Conservation (phyloP, 2,113 vertebrate species). For the Phaethornis superciliosus region DNA sequence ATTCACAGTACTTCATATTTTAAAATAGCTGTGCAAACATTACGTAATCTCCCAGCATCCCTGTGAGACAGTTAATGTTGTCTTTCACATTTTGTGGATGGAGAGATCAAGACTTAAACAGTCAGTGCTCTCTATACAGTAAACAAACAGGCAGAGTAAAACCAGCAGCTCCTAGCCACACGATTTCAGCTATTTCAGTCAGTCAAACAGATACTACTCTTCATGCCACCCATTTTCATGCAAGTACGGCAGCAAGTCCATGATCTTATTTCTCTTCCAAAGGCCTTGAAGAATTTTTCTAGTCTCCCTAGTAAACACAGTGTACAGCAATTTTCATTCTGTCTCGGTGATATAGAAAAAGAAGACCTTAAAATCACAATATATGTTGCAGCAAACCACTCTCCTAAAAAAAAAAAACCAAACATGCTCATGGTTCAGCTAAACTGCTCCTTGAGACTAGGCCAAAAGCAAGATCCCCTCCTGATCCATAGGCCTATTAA, state of each 20-base stretch:
- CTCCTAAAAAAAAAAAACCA: background rate
- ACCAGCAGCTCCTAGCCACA: background rate
- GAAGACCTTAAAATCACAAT: background rate
- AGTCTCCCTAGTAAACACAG: background rate
- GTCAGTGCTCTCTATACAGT: background rate
- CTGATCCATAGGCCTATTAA: background rate
- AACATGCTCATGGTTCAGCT: background rate
- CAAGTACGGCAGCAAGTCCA: background rate
- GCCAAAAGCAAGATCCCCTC: background rate
- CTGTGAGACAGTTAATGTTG: slow-evolving; percentile 15
- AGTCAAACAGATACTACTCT: background rate
- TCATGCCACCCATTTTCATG: background rate
- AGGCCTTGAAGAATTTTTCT: background rate
- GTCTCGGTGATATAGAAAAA: background rate
- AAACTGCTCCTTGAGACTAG: background rate
- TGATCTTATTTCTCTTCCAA: background rate
- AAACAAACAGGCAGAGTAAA: background rate
- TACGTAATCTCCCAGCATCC: slow-evolving; percentile 19
- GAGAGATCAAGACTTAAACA: slow-evolving; percentile 14
- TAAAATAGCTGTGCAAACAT: slow-evolving; percentile 54
- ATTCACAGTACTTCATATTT: slow-evolving; percentile 41
- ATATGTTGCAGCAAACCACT: background rate
- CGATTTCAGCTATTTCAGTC: background rate
- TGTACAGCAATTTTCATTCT: background rate
- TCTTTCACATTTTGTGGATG: slow-evolving; percentile 24